Conservation (phyloP, 2,797 vertebrate genomes). For the Lutjanus argentimaculatus region DNA sequence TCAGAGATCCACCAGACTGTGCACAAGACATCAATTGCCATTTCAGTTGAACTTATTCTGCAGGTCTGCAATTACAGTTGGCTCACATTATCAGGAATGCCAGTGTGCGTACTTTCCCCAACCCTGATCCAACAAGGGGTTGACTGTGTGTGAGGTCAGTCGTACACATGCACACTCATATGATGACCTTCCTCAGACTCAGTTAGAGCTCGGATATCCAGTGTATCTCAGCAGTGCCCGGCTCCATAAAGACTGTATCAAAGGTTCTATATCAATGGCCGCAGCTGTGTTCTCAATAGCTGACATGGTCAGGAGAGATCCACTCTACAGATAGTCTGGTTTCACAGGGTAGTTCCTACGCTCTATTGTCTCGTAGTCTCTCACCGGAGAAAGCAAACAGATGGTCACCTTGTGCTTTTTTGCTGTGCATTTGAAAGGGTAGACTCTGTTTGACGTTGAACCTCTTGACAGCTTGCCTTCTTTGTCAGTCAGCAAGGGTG, state of each 20-base stretch:
- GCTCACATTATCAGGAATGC: conserved; percentile 34
- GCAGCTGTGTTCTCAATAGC: conserved; percentile 52
- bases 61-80: conserved; percentile 18
- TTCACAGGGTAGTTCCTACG: conserved; percentile 63
- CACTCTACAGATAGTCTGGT: conserved; percentile 53
- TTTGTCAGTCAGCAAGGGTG: background rate
- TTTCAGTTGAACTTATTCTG: conserved; percentile 30
- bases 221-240: conserved; percentile 45
- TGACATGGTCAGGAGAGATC: conserved; percentile 43
- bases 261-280: conserved; percentile 47
- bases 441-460: conserved; percentile 5
- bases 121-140: conserved; percentile 38
- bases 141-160: conserved; percentile 39
- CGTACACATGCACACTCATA: conserved; percentile 21
- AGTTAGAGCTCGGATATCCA: conserved; percentile 55
- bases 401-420: conserved; percentile 46
- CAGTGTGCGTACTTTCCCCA: conserved; percentile 24
- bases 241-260: conserved; percentile 53
- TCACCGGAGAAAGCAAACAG: conserved; percentile 38
- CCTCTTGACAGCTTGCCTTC: conserved; percentile 16
- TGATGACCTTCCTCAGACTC: conserved; percentile 39
- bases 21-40: background rate
- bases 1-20: background rate
- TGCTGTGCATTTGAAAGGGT: conserved; percentile 29
- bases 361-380: conserved; percentile 44